Percentiles rank a stretch among this genome's conserved stretches.
Evolutionary conservation across 2,797 vertebrate species (phyloP).

Genomic region (Harpagifer antarcticus): DNA sequence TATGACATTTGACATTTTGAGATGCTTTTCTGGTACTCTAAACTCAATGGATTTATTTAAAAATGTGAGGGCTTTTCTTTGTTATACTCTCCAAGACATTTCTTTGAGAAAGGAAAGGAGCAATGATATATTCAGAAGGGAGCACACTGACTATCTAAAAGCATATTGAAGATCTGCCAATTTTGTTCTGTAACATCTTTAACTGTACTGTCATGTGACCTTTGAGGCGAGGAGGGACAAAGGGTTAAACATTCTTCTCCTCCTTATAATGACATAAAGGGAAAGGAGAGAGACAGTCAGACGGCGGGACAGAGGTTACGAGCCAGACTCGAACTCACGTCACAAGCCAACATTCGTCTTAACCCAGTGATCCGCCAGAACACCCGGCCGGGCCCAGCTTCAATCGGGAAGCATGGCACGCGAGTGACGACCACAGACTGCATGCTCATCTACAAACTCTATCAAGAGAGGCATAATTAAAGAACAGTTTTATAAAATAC

Average conservation of each 20-base stretch:
- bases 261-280: slow-evolving; percentile 19
- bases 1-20: neutral
- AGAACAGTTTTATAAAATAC: slow-evolving; percentile 64
- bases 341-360: slow-evolving; percentile 14
- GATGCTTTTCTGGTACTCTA: neutral
- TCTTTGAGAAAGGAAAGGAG: neutral
- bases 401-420: slow-evolving; percentile 27
- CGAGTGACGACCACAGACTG: slow-evolving; percentile 51
- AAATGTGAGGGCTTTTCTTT: neutral
- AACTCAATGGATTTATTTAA: neutral
- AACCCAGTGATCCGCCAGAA: slow-evolving; percentile 35
- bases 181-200: neutral
- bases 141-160: slow-evolving; percentile 3
- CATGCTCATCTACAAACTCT: slow-evolving; percentile 43
- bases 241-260: slow-evolving; percentile 2
- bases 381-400: slow-evolving; percentile 15
- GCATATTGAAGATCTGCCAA: neutral
- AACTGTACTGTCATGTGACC: slow-evolving; percentile 22
- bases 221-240: slow-evolving; percentile 7
- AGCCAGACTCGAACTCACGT: slow-evolving; percentile 33
- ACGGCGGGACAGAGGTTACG: slow-evolving; percentile 18
- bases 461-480: slow-evolving; percentile 68
- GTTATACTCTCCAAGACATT: neutral
- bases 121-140: neutral
- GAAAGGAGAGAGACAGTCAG: neutral